phyloP scores from a whole-genome alignment of 2,797 vertebrate species.

The Acipenser ruthenus region DNA sequence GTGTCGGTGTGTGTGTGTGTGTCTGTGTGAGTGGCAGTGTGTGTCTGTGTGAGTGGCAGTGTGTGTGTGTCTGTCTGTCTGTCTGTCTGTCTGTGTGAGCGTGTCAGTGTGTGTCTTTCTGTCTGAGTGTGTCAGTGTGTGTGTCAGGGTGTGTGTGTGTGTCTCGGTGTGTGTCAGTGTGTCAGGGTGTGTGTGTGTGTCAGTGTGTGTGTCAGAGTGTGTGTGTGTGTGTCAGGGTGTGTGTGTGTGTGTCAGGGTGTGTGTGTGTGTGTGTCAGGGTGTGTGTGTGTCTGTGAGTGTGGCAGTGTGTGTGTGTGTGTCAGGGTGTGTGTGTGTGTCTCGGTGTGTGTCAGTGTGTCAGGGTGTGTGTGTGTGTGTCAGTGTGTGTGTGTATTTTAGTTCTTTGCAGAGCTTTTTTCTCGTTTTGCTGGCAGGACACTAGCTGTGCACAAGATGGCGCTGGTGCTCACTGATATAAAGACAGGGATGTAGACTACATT shows the following conservation, averaged over 20 bases:
- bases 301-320: constrained; percentile 3
- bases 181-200: not conserved
- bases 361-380: not conserved
- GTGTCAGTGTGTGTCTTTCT: not conserved
- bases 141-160: not conserved
- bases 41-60: not conserved
- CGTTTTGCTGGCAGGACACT: constrained; percentile 15
- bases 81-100: not conserved
- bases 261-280: too few species aligned
- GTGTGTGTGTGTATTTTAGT: constrained; percentile 24
- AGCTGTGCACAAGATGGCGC: not conserved
- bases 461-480: not conserved
- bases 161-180: not conserved
- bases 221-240: not conserved
- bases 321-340: constrained; percentile 3
- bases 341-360: not conserved
- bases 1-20: not conserved
- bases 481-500: not conserved
- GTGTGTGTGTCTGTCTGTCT: not conserved
- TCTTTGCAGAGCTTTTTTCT: constrained; percentile 8
- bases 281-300: too few species aligned
- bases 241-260: not conserved
- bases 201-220: not conserved
- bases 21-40: not conserved
- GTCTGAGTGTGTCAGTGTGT: not conserved